phyloP scores from a whole-genome alignment of 1,140 invertebrate genomes.

The Bombus sibiricus region DNA sequence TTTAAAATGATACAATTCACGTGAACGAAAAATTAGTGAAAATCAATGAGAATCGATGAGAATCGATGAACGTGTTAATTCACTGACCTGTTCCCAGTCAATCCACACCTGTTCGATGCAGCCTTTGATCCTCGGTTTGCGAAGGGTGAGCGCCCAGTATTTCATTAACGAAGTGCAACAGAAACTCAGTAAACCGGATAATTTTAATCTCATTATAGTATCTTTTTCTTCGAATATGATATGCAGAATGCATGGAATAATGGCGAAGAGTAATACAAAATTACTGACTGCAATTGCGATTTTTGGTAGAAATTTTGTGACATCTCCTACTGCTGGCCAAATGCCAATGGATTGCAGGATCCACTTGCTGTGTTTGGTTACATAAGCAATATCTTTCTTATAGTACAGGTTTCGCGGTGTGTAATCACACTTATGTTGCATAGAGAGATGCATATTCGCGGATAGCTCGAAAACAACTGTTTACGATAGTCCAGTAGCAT shows the following conservation, averaged over 20 bases:
- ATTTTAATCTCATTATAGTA: conserved; percentile 29
- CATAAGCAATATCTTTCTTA: conserved; percentile 15
- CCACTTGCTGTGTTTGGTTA: conserved; percentile 42
- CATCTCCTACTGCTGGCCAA: conserved; percentile 43
- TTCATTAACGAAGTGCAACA: conserved; percentile 37
- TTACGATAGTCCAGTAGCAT: not conserved
- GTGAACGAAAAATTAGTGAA: not conserved
- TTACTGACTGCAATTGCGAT: conserved; percentile 31
- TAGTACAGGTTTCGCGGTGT: conserved; percentile 15
- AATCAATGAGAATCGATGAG: not conserved
- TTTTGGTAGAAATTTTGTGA: not conserved
- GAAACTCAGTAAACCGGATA: conserved; percentile 37
- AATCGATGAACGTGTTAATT: not conserved
- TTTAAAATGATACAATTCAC: too few species aligned
- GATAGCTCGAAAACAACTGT: conserved; percentile 20
- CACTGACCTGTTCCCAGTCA: conserved; percentile 62
- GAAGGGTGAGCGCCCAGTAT: conserved; percentile 39
- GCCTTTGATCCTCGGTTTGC: conserved; percentile 9
- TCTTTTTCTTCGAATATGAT: conserved; percentile 46
- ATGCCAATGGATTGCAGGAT: conserved; percentile 54
- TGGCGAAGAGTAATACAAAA: conserved; percentile 29
- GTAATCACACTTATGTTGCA: not conserved
- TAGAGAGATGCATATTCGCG: conserved; percentile 1
- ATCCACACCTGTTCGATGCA: conserved; percentile 58
- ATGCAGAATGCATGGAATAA: conserved; percentile 42